Base-by-base conservation (phyloP, 2,888 invertebrate species). In the Meandrusa payeni region DNA sequence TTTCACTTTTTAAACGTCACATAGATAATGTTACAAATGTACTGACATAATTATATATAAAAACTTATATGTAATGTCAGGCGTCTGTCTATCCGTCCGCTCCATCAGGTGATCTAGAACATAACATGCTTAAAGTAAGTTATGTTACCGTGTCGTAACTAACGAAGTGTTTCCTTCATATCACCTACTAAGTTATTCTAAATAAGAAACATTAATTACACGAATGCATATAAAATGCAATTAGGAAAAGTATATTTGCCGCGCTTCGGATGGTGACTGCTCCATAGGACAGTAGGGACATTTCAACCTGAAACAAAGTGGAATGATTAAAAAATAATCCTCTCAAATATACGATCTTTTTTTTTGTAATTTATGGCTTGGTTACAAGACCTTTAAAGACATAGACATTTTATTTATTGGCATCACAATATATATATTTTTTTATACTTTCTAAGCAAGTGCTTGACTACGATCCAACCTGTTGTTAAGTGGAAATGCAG, bases 221-320 rank as follows among this genome's bases (percentile, higher is more conserved):
- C 5, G 28, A 34, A 11, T 11, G 22, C 23, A 5, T 36, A 29
- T 5, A 28, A 2, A 5, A 17, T 33, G 27, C 4, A 15, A 64
- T 76, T 69, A 86, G 86, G 93, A 98, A 89, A 98, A 98, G 81
- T 93, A 95, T 71, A 99, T 96, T 73, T 95, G 93, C 69, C 95
- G 91, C 32, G 98, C 98, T 73, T 98, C 97, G 43, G 94, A 91
- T 11, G 97, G 95, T 58, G 94, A 94, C 74, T 98, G 98, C 80
- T 99, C 99, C 76, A 97, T 93, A 0, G 99, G 99, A 70, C 99
- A 99, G 85, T 99, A 99, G 0, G 99, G 99, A 71, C 99, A 99
- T 88, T 99, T 99, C 76, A 99, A 92, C 71, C 97, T 97, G 89
- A 50, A 92, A 91, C 46, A 22, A 45, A n/a, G n/a, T n/a, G n/a